Conservation (phyloP, 2,888 invertebrate genomes). For the Drosophila mercatorum region DNA sequence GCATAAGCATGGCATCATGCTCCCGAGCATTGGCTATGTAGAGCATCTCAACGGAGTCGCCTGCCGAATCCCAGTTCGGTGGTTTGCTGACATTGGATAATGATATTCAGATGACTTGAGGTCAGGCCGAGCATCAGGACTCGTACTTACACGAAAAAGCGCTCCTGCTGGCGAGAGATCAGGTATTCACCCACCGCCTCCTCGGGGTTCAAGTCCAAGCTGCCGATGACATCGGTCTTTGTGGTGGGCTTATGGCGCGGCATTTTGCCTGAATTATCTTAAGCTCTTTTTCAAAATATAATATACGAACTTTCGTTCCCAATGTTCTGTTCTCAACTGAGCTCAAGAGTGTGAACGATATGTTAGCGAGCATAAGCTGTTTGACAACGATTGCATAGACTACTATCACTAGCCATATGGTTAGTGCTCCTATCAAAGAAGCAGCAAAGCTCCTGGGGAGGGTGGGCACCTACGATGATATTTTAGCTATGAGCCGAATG, state of each 20-base stretch:
- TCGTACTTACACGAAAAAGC: conserved; percentile 79
- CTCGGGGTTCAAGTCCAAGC: conserved; percentile 82
- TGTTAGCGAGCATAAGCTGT: not conserved
- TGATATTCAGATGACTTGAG: no score
- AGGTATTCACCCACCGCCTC: conserved; percentile 79
- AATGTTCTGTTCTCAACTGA: conserved; percentile 6
- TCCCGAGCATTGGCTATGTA: conserved; percentile 82
- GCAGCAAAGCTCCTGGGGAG: not conserved
- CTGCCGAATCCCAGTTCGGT: conserved; percentile 83
- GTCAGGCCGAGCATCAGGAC: not conserved
- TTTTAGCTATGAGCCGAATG: no score
- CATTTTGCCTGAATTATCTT: conserved; percentile 60
- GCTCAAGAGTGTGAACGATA: conserved; percentile 3
- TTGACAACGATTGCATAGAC: not conserved
- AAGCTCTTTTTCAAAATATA: conserved; percentile 23
- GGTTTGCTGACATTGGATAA: conserved; percentile 71
- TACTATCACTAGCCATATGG: not conserved
- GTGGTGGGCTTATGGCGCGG: conserved; percentile 82
- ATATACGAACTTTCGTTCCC: not conserved
- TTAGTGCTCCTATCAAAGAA: not conserved
- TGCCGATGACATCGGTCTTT: conserved; percentile 83
- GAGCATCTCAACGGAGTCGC: conserved; percentile 82
- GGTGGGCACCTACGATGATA: not conserved
- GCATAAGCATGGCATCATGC: conserved; percentile 74
- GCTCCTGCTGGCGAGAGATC: conserved; percentile 81